Percentiles rank a stretch among this genome's conserved stretches.
Evolutionary conservation across 92 coral and sea anemone species (phyloP).

Genomic region (Muricea muricata): DNA sequence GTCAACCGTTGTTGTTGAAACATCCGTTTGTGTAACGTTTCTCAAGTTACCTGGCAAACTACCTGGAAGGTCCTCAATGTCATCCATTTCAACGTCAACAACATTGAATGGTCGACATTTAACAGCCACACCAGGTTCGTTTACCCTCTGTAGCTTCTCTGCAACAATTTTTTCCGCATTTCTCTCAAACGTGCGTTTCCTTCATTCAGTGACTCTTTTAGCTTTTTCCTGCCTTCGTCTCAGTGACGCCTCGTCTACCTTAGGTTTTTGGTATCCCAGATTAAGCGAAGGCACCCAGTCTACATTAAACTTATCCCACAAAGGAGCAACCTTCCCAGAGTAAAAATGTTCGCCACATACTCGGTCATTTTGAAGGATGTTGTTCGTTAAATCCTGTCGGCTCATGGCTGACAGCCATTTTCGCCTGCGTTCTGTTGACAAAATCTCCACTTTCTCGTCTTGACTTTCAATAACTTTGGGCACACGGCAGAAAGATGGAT

Average conservation of each 20-base stretch:
- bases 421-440: conserved; percentile 58
- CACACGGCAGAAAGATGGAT: conserved; percentile 63
- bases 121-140: conserved; percentile 20
- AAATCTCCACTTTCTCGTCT: conserved; percentile 60
- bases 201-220: conserved; percentile 17
- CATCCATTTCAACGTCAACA: conserved; percentile 13
- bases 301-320: conserved; percentile 35
- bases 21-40: conserved; percentile 7
- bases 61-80: not conserved
- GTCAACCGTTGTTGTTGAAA: not conserved
- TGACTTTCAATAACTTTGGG: conserved; percentile 66
- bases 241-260: conserved; percentile 20
- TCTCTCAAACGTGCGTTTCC: conserved; percentile 1
- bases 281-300: conserved; percentile 42
- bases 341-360: conserved; percentile 25
- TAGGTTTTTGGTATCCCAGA: too few species aligned
- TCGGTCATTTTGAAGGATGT: not conserved
- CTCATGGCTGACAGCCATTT: conserved; percentile 32
- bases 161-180: not conserved
- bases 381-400: conserved; percentile 18
- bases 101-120: not conserved
- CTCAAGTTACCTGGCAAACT: conserved; percentile 27
- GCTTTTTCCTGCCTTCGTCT: conserved; percentile 24
- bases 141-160: conserved; percentile 8
- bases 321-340: conserved; percentile 25